phyloP scores from a whole-genome alignment of 1,140 invertebrate genomes.

The Sesamia nonagrioides region DNA sequence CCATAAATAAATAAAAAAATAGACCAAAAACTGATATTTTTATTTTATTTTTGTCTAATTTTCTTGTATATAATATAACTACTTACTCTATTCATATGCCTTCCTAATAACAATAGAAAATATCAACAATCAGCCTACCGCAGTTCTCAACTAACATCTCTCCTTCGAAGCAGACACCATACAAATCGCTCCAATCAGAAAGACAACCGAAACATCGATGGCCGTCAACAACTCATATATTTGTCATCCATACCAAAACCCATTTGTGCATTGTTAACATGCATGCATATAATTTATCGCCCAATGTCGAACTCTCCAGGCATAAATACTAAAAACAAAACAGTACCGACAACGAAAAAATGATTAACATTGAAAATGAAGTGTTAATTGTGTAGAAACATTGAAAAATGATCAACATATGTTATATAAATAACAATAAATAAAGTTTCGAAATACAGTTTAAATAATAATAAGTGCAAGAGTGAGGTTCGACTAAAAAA shows the following conservation, averaged over 20 bases:
- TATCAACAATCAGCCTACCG: not conserved
- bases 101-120: not conserved
- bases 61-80: too few relatives aligned
- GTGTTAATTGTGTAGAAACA: constrained; percentile 86
- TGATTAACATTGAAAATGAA: constrained; percentile 82
- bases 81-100: too few relatives aligned
- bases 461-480: constrained; percentile 87
- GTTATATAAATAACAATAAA: constrained; percentile 87
- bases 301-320: constrained; percentile 39
- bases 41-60: too few relatives aligned
- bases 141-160: constrained; percentile 1
- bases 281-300: constrained; percentile 61
- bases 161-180: not conserved
- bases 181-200: constrained; percentile 20
- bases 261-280: constrained; percentile 55
- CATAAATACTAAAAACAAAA: constrained; percentile 57
- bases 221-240: constrained; percentile 40
- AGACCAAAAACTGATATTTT: too few relatives aligned
- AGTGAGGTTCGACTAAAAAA: constrained; percentile 83
- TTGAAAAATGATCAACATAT: constrained; percentile 87
- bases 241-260: constrained; percentile 49
- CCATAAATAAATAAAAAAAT: too few relatives aligned
- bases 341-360: constrained; percentile 65
- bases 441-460: constrained; percentile 85
- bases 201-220: constrained; percentile 5